Percentiles rank a stretch among this genome's conserved stretches.
Conservation (phyloP, 2,797 vertebrate species). For the Acanthiza pusilla region DNA sequence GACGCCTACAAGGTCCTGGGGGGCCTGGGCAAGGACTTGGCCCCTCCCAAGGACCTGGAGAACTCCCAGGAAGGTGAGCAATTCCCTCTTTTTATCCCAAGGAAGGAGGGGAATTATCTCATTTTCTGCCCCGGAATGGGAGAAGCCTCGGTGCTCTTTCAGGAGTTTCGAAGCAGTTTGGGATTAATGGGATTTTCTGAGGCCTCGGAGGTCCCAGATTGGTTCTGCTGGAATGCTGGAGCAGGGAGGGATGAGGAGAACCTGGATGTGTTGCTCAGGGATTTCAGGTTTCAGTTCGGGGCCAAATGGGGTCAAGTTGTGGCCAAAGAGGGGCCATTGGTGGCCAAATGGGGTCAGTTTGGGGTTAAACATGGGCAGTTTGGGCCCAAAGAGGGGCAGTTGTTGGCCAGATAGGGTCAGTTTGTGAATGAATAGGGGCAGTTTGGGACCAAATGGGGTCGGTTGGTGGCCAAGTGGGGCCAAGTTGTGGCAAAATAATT, state of each 20-base stretch:
- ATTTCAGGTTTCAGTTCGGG: neutral
- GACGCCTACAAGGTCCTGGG: conserved; percentile 90
- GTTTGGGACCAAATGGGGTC: no score
- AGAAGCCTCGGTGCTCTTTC: rapidly evolving
- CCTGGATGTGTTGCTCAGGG: neutral
- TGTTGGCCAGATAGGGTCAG: no score
- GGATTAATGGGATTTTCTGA: rapidly evolving
- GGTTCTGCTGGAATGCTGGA: neutral
- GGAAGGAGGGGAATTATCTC: neutral
- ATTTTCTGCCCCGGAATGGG: rapidly evolving
- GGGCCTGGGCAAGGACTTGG: conserved; percentile 81
- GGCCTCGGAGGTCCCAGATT: neutral
- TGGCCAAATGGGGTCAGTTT: neutral
- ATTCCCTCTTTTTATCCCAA: neutral
- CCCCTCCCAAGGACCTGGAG: conserved; percentile 44
- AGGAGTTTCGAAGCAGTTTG: rapidly evolving
- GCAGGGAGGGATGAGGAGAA: neutral
- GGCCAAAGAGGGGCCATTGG: no score
- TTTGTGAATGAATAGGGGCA: no score
- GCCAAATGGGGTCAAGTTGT: rapidly evolving
- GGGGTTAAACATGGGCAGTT: neutral
- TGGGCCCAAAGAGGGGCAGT: no score
- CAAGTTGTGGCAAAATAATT: no score
- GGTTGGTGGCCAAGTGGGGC: no score
- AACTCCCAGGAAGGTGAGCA: conserved; percentile 40